Evolutionary conservation across 1,140 invertebrate species (phyloP), one percentile per base, ranked within the genome.

Genomic region (Manduca sexta): DNA sequence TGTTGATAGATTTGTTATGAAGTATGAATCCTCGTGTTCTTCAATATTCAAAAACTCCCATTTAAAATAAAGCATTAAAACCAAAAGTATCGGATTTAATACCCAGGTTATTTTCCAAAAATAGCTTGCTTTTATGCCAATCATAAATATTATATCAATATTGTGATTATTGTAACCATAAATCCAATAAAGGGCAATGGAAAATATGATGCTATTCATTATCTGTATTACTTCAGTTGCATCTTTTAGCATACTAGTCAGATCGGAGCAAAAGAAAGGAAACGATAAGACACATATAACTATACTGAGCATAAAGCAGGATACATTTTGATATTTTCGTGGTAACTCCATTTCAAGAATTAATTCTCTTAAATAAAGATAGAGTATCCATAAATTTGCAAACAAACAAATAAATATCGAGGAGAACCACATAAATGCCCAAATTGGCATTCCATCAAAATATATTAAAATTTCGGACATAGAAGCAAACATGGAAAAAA

Each of bases 71-170:
- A 81, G 40, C 17, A 73, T 37, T 37, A 60, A 14, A 0, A 56
- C 15, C 12, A 70, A 34, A 14, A 74, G 45, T 12, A 81, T 34
- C 6, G 80, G 80, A 59, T 63, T 80, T 7, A 69, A 21, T 14
- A 76, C n/a, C 80, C 77, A 81, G 8, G 55, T 18, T 48, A 74
- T 44, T 64, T 80, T 79, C 72, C 70, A 81, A 53, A 74, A 73
- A 39, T 64, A 67, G 42, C 67, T 78, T 8, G 77, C 57, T 47
- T 81, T 81, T 18, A 84, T 68, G 29, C 80, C 80, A 56, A 81
- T 78, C 80, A 84, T 84, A 47, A 81, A 84, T 45, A 71, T 69
- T 39, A 84, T 82, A 57, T 84, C 80, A 14, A 77, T 58, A 34
- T 61, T 77, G 39, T 82, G 78, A 38, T 76, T 75, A 21, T 69